phyloP scores from a whole-genome alignment of 92 coral and sea anemone species.

The Siderastrea radians region DNA sequence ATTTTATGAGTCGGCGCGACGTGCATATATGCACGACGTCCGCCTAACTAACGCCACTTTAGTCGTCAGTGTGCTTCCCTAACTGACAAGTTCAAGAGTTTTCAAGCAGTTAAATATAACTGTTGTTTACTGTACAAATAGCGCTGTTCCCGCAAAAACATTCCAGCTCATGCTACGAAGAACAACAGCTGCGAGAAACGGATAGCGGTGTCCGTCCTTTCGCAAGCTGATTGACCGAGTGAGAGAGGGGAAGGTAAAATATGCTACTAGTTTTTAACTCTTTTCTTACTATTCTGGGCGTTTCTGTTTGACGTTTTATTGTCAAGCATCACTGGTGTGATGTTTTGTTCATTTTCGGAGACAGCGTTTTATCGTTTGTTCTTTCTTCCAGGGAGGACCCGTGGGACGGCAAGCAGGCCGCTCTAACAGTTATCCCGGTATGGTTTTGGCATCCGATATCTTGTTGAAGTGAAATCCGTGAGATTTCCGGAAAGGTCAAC shows the following conservation, averaged over 20 bases:
- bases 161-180: background rate
- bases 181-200: conserved; percentile 5
- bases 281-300: background rate
- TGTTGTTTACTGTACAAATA: conserved; percentile 17
- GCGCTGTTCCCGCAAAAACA: background rate
- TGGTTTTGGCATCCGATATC: background rate
- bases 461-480: background rate
- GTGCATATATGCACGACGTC: too few species aligned
- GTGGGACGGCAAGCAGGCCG: too few species aligned
- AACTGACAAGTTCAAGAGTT: background rate
- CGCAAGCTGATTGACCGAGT: background rate
- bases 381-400: background rate
- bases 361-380: background rate
- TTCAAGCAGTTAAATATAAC: too few species aligned
- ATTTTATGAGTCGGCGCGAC: too few species aligned
- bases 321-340: too few species aligned
- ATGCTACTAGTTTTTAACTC: too few species aligned
- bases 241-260: background rate
- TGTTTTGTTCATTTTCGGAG: background rate
- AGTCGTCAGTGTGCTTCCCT: background rate
- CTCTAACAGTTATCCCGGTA: too few species aligned
- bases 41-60: background rate
- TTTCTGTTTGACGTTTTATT: background rate
- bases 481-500: background rate
- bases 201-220: background rate